Percentiles rank a stretch among this genome's conserved stretches.
These are phyloP conservation scores for Acyrthosiphon pisum DNA, from an alignment of 1,140 invertebrate species.

Conservation along the genomic window DNA sequence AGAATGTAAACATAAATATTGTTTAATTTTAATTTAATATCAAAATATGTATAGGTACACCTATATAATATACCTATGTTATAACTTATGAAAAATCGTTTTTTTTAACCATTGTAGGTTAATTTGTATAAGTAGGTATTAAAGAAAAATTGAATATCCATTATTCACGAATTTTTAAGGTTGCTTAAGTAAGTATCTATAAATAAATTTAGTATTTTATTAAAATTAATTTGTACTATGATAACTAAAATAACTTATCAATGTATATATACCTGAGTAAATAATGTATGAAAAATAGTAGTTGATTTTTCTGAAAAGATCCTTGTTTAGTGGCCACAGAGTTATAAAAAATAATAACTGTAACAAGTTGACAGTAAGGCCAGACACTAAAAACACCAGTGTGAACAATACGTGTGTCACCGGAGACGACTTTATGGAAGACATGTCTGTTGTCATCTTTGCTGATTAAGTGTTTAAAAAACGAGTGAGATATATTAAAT, in stretches of 20 bases:
- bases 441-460: not conserved
- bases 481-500: not conserved
- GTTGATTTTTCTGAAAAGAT: slow-evolving; percentile 86
- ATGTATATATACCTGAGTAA: slow-evolving; percentile 85
- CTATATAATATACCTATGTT: too few species aligned
- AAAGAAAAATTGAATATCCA: too few species aligned
- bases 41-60: too few species aligned
- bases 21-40: too few species aligned
- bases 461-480: not conserved
- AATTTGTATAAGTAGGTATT: too few species aligned
- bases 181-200: not conserved
- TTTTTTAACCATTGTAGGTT: too few species aligned
- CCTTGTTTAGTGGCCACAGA: slow-evolving; percentile 77
- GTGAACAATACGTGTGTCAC: slow-evolving; percentile 78
- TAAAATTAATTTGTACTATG: not conserved
- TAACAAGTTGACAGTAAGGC: slow-evolving; percentile 83
- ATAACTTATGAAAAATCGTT: too few species aligned
- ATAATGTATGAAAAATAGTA: slow-evolving; percentile 89
- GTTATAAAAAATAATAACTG: slow-evolving; percentile 79
- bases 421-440: not conserved
- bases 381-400: slow-evolving; percentile 88
- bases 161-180: not conserved
- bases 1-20: too few species aligned
- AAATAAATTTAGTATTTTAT: not conserved
- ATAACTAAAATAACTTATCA: not conserved